A percentile compares a stretch with the other conserved stretches of the same genome.
Conservation (phyloP, 92 coral and sea anemone species). For the Isaurus tuberculatus region DNA sequence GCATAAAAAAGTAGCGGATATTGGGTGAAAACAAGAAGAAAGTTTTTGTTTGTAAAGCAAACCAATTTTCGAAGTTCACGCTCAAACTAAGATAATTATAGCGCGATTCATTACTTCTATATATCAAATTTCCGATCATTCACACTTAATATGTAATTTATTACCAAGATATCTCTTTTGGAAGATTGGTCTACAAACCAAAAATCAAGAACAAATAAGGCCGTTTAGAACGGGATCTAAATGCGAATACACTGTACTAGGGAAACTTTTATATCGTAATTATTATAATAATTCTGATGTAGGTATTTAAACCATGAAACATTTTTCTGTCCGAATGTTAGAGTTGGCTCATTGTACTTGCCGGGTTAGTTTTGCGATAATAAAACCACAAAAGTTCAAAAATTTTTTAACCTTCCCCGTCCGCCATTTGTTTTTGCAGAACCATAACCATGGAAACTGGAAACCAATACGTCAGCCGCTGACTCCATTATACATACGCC, state of each 20-base stretch:
- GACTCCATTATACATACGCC: slow-evolving; percentile 5
- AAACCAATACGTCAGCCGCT: neutral
- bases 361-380: slow-evolving; percentile 13
- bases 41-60: neutral
- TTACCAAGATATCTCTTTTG: neutral
- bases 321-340: neutral
- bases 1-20: slow-evolving; percentile 66
- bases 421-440: slow-evolving; percentile 35
- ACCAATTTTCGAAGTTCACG: slow-evolving; percentile 26
- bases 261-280: neutral
- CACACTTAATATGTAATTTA: neutral
- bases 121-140: neutral
- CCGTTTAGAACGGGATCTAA: neutral
- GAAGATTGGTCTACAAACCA: neutral
- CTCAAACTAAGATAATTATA: slow-evolving; percentile 27
- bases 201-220: neutral
- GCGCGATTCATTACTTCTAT: neutral
- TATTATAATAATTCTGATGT: neutral
- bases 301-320: neutral
- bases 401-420: neutral
- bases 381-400: neutral
- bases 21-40: slow-evolving; percentile 12
- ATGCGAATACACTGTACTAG: neutral
- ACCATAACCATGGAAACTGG: slow-evolving; percentile 40
- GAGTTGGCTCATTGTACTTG: neutral